Evolutionary conservation across 2,888 invertebrate genomes (phyloP).

Genomic region (Marasmarcha lunaedactyla): DNA sequence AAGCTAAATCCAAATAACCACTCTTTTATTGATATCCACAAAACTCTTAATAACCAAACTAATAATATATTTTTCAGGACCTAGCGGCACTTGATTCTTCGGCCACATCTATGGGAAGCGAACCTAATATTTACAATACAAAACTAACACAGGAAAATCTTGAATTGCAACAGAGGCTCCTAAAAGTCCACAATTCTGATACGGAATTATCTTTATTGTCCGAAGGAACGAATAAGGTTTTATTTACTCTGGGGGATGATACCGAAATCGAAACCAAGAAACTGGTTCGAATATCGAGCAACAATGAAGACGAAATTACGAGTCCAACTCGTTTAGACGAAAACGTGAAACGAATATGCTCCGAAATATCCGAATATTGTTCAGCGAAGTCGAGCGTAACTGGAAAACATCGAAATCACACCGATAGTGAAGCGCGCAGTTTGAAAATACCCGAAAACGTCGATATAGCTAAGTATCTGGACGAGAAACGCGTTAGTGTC

Average conservation of each 20-base stretch:
- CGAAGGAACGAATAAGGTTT: conserved; percentile 27
- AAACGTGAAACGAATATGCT: conserved; percentile 43
- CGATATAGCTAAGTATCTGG: conserved; percentile 23
- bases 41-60: too few species aligned
- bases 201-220: conserved; percentile 40
- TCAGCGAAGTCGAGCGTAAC: conserved; percentile 12
- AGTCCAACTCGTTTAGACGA: conserved; percentile 28
- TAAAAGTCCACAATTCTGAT: conserved; percentile 46
- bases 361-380: conserved; percentile 47
- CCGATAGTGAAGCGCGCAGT: background rate
- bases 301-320: conserved; percentile 39
- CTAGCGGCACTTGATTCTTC: conserved; percentile 41
- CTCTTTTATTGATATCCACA: too few species aligned
- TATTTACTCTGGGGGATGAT: conserved; percentile 49
- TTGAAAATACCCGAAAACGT: conserved; percentile 21
- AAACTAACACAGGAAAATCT: conserved; percentile 28
- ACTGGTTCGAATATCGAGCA: conserved; percentile 46
- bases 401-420: background rate
- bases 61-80: conserved; percentile 30
- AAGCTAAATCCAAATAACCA: too few species aligned
- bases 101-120: conserved; percentile 61
- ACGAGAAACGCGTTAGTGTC: conserved; percentile 23
- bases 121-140: conserved; percentile 56
- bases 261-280: conserved; percentile 23
- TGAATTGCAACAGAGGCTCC: conserved; percentile 18